A percentile compares a stretch with the other conserved stretches of the same genome.
These are phyloP conservation scores for Augochlorella aurata DNA, from an alignment of 2,888 invertebrate genomes.

Conservation along the genomic window DNA sequence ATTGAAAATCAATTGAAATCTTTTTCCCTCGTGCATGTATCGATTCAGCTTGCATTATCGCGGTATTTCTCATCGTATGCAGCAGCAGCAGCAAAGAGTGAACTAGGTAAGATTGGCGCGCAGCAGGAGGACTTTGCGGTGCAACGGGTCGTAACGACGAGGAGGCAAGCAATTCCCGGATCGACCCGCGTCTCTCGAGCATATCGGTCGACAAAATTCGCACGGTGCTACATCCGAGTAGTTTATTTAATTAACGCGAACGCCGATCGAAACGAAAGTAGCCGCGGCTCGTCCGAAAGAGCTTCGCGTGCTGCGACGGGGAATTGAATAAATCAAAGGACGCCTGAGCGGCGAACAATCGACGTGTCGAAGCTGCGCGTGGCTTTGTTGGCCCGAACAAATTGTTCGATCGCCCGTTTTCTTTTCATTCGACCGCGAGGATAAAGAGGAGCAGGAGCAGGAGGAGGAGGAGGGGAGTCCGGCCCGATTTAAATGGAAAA, in stretches of 20 bases:
- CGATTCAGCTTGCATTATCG: not conserved
- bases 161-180: constrained; percentile 11
- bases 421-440: constrained; percentile 8
- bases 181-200: not conserved
- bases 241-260: constrained; percentile 16
- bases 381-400: constrained; percentile 62
- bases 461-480: not conserved
- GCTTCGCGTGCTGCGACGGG: constrained; percentile 52
- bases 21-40: not conserved
- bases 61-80: not conserved
- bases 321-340: constrained; percentile 65
- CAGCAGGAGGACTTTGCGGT: not conserved
- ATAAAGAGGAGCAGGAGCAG: not conserved
- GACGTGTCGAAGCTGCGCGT: constrained; percentile 58
- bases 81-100: not conserved
- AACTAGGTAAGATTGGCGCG: not conserved
- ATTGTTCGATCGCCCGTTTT: constrained; percentile 39
- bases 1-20: not conserved
- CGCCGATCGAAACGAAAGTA: constrained; percentile 50
- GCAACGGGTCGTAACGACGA: not conserved
- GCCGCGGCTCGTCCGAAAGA: constrained; percentile 43
- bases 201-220: constrained; percentile 27
- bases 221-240: not conserved
- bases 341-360: constrained; percentile 57
- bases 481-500: not conserved